phyloP scores from a whole-genome alignment of 2,113 vertebrate species.

The Tautogolabrus adspersus region DNA sequence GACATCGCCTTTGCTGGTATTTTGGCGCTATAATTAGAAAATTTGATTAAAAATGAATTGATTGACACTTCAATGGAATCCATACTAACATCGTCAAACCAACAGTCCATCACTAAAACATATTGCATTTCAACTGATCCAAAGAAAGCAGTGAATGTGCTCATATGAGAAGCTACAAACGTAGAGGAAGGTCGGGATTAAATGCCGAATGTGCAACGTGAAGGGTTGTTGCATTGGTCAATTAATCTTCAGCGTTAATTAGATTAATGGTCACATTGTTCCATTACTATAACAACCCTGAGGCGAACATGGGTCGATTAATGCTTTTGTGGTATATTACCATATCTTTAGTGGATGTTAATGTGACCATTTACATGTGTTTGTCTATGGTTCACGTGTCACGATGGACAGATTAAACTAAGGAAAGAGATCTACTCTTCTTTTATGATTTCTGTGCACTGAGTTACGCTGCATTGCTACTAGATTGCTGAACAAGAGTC shows the following conservation, averaged over 20 bases:
- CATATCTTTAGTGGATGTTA: background rate
- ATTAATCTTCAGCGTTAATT: background rate
- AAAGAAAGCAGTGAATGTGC: background rate
- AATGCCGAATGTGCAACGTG: background rate
- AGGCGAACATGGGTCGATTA: background rate
- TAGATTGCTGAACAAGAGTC: conserved; percentile 60
- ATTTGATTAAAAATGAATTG: background rate
- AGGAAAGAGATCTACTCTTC: conserved; percentile 17
- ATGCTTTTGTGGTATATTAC: background rate
- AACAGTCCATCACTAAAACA: background rate
- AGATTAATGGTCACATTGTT: background rate
- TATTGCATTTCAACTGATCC: background rate
- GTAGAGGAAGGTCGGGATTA: background rate
- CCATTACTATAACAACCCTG: background rate
- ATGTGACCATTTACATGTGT: conserved; percentile 3
- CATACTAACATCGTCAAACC: background rate
- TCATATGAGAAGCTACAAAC: background rate
- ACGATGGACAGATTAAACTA: conserved; percentile 17
- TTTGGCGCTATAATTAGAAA: background rate
- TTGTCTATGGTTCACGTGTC: conserved; percentile 13
- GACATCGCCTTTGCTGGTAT: background rate
- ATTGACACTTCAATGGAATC: background rate
- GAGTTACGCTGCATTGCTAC: conserved; percentile 31
- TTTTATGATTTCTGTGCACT: conserved; percentile 16
- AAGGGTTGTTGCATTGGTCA: background rate